phyloP scores from a whole-genome alignment of 2,113 vertebrate genomes.

The Cervus canadensis region DNA sequence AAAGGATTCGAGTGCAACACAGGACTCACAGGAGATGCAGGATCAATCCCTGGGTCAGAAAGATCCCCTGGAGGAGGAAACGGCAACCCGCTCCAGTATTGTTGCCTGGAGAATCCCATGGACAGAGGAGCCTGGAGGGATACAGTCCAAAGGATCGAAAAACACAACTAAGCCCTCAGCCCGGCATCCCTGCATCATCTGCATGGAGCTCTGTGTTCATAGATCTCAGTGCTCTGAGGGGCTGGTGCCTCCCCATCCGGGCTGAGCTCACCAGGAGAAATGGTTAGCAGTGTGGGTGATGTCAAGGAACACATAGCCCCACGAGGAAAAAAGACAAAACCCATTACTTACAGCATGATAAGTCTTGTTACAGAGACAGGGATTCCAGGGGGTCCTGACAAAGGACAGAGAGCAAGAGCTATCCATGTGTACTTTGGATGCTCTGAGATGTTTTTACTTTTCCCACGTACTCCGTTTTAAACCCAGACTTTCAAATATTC shows the following conservation, averaged over 20 bases:
- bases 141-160: not conserved
- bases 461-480: not conserved
- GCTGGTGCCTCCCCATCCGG: fast-evolving
- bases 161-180: not conserved
- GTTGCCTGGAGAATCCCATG: not conserved
- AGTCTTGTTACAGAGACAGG: not conserved
- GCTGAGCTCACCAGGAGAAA: not conserved
- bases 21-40: not conserved
- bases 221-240: not conserved
- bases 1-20: not conserved
- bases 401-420: not conserved
- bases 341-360: fast-evolving
- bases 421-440: fast-evolving
- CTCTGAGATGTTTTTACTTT: not conserved
- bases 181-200: fast-evolving
- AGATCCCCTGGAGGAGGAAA: not conserved
- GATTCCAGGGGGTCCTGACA: not conserved
- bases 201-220: not conserved
- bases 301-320: not conserved
- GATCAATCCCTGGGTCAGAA: not conserved
- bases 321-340: too few species aligned
- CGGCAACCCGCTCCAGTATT: not conserved
- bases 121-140: not conserved
- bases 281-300: fast-evolving
- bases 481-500: not conserved